Conservation (phyloP, 2,797 vertebrate species). For the Paedocypris micromegethes region DNA sequence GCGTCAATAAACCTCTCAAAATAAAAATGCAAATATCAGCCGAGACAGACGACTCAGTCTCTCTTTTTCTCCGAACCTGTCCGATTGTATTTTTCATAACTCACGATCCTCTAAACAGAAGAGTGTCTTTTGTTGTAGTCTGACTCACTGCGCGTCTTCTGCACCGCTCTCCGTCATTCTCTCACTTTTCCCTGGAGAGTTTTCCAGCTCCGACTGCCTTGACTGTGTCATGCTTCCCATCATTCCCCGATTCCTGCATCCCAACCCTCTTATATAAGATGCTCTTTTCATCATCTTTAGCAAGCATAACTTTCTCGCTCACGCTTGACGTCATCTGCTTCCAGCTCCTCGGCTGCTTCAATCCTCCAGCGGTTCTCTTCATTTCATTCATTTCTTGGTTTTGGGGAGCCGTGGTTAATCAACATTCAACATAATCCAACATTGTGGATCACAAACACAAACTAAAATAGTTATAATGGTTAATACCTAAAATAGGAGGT, state of each 20-base stretch:
- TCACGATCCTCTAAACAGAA: too few relatives aligned
- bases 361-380: neutral
- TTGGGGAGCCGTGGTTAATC: neutral
- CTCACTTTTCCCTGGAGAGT: constrained; percentile 27
- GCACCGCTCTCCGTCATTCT: constrained; percentile 19
- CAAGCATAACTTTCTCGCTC: neutral
- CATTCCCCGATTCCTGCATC: neutral
- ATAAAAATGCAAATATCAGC: too few relatives aligned
- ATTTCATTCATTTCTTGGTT: neutral
- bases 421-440: too few relatives aligned
- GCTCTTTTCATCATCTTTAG: constrained; percentile 8
- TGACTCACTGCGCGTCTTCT: neutral
- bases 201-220: constrained; percentile 28
- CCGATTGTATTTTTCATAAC: too few relatives aligned
- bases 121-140: too few relatives aligned
- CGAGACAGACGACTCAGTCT: too few relatives aligned
- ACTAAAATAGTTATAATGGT: too few relatives aligned
- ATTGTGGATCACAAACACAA: too few relatives aligned
- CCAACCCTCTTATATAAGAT: neutral
- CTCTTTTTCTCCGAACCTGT: too few relatives aligned
- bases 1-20: too few relatives aligned
- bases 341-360: neutral
- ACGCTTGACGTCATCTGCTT: too few relatives aligned
- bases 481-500: too few relatives aligned
- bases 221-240: constrained; percentile 35